Base-by-base conservation (phyloP, 1,140 invertebrate genomes). In the Caenorhabditis briggsae region DNA sequence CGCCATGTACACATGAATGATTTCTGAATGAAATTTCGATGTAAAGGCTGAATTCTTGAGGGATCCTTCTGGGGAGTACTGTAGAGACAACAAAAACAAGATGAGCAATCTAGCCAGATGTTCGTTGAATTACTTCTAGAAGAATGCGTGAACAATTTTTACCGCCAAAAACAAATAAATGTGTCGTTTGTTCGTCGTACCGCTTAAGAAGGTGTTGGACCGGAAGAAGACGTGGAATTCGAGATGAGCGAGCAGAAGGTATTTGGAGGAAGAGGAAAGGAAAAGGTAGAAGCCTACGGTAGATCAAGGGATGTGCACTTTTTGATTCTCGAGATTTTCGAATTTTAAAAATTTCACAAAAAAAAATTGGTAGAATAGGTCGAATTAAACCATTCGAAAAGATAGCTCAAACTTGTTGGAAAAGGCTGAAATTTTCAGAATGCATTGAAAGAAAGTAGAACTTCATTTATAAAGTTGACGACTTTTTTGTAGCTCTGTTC, bases 1-100 rank as follows among this genome's bases (percentile, higher is more conserved):
- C 6, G 33, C 25, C 46, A 78, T 78, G 14, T 23, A 78, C 70
- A 78, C 70, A 78, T 78, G 70, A 78, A 78, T 78, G 70, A 78
- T 78, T 78, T 78, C 46, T 50, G 70, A 50, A 43, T 70, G 33
- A 70, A 18, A 12, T 33, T 25, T 70, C 41, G 5, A 43, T 12
- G 11, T 25, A 18, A 8, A 48, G 16, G 11, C 16, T 53, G 16
- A 16, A 53, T 14, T 53, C 16, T 53, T 5, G 11, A 16, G 5
- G 50, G 12, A 53, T 11, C 16, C 50, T 53, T 53, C 6, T 6
- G 50, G 11, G 50, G 50, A 16, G 50, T 53, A 53, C 58, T 59
- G 58, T 20, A 59, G 58, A 16, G 16, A 48, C 8, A 70, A 70
- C 64, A 43, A 43, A 43, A 70, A 70, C 64, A 70, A 70, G 64